Conservation (phyloP, 2,888 invertebrate species). For the Heliconius sara region DNA sequence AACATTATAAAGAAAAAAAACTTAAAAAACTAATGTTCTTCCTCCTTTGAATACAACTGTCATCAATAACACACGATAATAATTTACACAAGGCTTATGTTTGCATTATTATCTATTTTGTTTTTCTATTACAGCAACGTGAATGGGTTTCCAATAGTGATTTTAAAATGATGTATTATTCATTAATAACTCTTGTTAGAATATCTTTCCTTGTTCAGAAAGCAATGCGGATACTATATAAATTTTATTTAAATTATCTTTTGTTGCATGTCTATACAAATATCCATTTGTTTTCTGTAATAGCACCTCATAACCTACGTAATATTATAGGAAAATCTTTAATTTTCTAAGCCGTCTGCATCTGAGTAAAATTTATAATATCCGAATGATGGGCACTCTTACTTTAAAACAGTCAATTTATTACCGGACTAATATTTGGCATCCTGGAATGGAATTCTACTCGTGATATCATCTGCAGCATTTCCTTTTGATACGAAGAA, state of each 20-base stretch:
- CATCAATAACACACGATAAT: too few species aligned
- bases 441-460: too few species aligned
- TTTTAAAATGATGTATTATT: conserved; percentile 11
- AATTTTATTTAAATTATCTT: conserved; percentile 4
- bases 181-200: neutral
- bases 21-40: too few species aligned
- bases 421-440: neutral
- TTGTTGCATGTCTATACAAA: neutral
- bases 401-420: neutral
- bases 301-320: neutral
- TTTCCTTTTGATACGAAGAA: neutral
- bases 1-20: too few species aligned
- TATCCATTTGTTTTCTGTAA: neutral
- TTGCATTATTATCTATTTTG: neutral
- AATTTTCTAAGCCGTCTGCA: neutral
- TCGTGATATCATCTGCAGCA: neutral
- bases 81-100: too few species aligned
- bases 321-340: neutral
- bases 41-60: too few species aligned
- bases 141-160: conserved; percentile 4
- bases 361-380: neutral
- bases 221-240: conserved; percentile 8
- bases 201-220: conserved; percentile 9
- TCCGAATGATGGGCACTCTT: neutral
- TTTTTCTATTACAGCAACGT: neutral